These are phyloP conservation scores for Eumeta japonica DNA, from an alignment of 1,140 invertebrate genomes.

Conservation along the genomic window DNA sequence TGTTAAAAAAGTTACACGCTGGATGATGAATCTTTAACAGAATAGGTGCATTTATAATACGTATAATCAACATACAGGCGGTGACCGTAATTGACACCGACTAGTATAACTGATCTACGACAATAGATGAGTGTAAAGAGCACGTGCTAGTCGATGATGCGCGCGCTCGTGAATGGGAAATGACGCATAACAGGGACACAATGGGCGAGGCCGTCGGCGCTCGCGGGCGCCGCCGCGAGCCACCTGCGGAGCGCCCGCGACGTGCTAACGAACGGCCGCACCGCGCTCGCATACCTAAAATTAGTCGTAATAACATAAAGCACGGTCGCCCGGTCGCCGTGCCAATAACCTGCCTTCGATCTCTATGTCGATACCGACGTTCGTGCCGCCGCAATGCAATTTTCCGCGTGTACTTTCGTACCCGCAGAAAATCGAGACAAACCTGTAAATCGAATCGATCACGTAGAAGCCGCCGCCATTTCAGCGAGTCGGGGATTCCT, in stretches of 20 bases:
- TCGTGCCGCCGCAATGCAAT: conserved; percentile 46
- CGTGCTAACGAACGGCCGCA: background rate
- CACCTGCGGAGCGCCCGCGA: no score
- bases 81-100: no score
- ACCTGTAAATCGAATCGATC: conserved; percentile 49
- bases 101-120: background rate
- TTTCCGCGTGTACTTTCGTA: conserved; percentile 24
- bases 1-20: no score
- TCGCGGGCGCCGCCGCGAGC: no score
- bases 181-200: background rate
- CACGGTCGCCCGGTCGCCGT: no score
- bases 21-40: no score
- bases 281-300: no score
- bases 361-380: no score
- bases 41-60: no score
- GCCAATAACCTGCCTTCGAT: no score
- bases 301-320: no score
- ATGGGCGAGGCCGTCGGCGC: background rate
- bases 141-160: background rate
- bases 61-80: no score
- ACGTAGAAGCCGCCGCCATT: conserved; percentile 37
- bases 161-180: background rate
- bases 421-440: conserved; percentile 34
- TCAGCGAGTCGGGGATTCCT: conserved; percentile 28
- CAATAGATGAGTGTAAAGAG: background rate